Conservation (phyloP, 2,797 vertebrate genomes). For the Silurus lanzhouensis region DNA sequence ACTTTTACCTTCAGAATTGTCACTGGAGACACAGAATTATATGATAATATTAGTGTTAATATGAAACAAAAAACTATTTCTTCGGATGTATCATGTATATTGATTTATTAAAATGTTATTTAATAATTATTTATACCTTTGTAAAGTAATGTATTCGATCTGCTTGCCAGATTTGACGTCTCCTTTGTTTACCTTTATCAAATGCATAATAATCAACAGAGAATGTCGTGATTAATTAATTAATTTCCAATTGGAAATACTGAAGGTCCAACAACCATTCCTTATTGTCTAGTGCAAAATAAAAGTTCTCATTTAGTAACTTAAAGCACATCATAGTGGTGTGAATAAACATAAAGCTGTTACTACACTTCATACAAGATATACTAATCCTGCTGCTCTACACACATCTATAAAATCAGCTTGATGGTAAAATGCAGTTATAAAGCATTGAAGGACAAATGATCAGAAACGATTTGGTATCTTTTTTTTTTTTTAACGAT, state of each 20-base stretch:
- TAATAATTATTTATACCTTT: constrained; percentile 68
- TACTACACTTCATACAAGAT: not conserved
- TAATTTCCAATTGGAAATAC: not conserved
- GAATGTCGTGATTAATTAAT: not conserved
- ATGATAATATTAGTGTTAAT: constrained; percentile 13
- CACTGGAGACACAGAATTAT: constrained; percentile 48
- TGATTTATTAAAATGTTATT: not conserved
- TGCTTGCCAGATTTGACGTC: constrained; percentile 80
- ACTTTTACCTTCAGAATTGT: constrained; percentile 61
- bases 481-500: not conserved
- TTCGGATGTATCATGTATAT: not conserved
- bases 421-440: not conserved
- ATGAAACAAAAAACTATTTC: not conserved
- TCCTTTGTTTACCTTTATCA: constrained; percentile 73
- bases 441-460: not conserved
- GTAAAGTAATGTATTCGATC: constrained; percentile 78
- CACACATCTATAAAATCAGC: not conserved
- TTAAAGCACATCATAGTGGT: not conserved
- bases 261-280: not conserved
- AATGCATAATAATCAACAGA: not conserved
- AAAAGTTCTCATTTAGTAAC: not conserved
- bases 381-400: not conserved
- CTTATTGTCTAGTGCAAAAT: not conserved
- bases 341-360: not conserved
- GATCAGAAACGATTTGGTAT: not conserved